Percentiles rank a stretch among this genome's conserved stretches.
These are phyloP conservation scores for Limnodromus scolopaceus DNA, from an alignment of 2,797 vertebrate genomes.

Conservation along the genomic window DNA sequence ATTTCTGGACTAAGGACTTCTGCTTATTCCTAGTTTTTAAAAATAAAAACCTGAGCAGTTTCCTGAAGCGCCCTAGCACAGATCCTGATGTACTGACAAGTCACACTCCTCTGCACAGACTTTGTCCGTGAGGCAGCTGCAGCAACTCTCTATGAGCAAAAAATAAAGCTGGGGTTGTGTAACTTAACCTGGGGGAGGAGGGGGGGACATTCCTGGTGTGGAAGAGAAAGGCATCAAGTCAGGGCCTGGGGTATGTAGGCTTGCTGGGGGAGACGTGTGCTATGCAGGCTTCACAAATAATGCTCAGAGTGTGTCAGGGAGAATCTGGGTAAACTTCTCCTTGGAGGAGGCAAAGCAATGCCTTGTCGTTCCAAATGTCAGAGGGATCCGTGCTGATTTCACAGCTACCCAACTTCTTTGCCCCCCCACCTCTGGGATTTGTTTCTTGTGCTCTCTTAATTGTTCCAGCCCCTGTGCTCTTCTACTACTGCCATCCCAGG, in stretches of 20 bases:
- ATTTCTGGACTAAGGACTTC: neutral
- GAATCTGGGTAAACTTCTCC: neutral
- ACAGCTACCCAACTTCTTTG: neutral
- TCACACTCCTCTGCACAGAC: slow-evolving; percentile 33
- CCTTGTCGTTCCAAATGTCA: neutral
- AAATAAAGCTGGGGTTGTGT: slow-evolving; percentile 65
- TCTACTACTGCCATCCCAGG: neutral
- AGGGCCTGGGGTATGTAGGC: neutral
- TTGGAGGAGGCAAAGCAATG: neutral
- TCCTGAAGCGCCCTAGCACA: neutral
- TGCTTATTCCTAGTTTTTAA: neutral
- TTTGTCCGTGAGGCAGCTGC: slow-evolving; percentile 45
- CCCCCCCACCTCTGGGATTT: neutral
- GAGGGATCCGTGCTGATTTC: neutral
- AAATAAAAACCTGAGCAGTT: slow-evolving; percentile 38
- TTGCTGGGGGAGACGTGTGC: neutral
- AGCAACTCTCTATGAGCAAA: slow-evolving; percentile 25
- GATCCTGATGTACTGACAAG: slow-evolving; percentile 60
- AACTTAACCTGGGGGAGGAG: slow-evolving; percentile 54
- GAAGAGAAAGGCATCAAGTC: slow-evolving; percentile 14
- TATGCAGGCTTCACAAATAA: neutral
- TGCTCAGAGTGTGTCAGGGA: neutral
- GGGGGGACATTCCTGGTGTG: slow-evolving; percentile 27
- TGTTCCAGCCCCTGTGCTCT: neutral
- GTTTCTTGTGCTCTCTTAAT: neutral